These are phyloP conservation scores for Psittacula derbiana DNA, from an alignment of 2,797 vertebrate genomes.

Conservation along the genomic window DNA sequence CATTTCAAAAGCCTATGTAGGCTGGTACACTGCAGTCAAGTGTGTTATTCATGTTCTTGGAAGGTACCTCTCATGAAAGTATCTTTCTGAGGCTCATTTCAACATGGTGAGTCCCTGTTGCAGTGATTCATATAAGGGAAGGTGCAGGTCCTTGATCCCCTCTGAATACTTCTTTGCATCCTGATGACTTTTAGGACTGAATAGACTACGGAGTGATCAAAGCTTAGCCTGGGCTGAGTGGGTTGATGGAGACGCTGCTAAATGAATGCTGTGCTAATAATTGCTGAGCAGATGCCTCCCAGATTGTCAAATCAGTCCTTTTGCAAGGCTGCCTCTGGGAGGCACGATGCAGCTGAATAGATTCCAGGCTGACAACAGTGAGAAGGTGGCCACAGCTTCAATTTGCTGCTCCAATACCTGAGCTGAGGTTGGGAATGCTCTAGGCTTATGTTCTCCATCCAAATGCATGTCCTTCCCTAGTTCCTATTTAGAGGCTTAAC, in stretches of 20 bases:
- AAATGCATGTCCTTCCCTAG: not conserved
- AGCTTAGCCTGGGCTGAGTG: not conserved
- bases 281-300: not conserved
- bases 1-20: not conserved
- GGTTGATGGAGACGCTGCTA: not conserved
- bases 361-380: not conserved
- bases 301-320: not conserved
- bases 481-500: not conserved
- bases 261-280: not conserved
- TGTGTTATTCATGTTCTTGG: not conserved
- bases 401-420: not conserved
- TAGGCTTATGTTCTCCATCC: not conserved
- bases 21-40: not conserved
- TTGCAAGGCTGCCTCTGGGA: not conserved
- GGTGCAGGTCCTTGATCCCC: not conserved
- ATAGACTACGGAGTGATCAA: not conserved
- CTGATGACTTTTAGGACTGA: not conserved
- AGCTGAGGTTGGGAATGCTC: not conserved
- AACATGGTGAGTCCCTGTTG: not conserved
- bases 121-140: not conserved
- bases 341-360: not conserved
- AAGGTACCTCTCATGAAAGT: not conserved
- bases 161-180: not conserved
- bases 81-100: not conserved
- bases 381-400: not conserved